phyloP scores from a whole-genome alignment of 2,888 invertebrate genomes.

The Scrobipalpa costella region DNA sequence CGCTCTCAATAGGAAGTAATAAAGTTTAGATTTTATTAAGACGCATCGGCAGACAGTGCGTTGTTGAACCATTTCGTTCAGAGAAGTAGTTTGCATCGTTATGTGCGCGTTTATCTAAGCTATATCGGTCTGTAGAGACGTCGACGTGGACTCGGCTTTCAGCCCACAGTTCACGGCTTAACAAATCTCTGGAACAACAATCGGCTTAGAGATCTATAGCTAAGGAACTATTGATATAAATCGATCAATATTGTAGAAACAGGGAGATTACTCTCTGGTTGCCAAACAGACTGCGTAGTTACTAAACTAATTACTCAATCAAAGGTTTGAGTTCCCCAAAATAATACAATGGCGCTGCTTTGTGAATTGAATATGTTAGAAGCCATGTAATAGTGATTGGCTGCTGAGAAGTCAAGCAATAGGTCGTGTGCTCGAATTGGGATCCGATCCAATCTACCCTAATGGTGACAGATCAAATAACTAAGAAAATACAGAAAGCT shows the following conservation, averaged over 20 bases:
- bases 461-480: not conserved
- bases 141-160: slow-evolving; percentile 53
- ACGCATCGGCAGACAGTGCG: slow-evolving; percentile 40
- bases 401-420: slow-evolving; percentile 22
- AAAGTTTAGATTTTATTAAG: slow-evolving; percentile 51
- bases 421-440: slow-evolving; percentile 6
- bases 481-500: not conserved
- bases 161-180: slow-evolving; percentile 49
- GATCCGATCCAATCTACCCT: slow-evolving; percentile 10
- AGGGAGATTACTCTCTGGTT: slow-evolving; percentile 20
- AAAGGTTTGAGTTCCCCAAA: slow-evolving; percentile 26
- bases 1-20: slow-evolving; percentile 40
- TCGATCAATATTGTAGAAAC: slow-evolving; percentile 12
- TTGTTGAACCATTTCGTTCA: slow-evolving; percentile 36
- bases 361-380: slow-evolving; percentile 19
- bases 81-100: slow-evolving; percentile 73
- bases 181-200: slow-evolving; percentile 54
- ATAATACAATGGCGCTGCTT: slow-evolving; percentile 26
- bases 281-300: slow-evolving; percentile 27
- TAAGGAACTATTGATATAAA: slow-evolving; percentile 15
- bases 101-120: slow-evolving; percentile 74
- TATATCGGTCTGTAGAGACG: slow-evolving; percentile 62
- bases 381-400: slow-evolving; percentile 22
- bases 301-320: slow-evolving; percentile 29
- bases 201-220: slow-evolving; percentile 34